Evolutionary conservation across 1,140 invertebrate genomes (phyloP).

Genomic region (Brachionus sp.): DNA sequence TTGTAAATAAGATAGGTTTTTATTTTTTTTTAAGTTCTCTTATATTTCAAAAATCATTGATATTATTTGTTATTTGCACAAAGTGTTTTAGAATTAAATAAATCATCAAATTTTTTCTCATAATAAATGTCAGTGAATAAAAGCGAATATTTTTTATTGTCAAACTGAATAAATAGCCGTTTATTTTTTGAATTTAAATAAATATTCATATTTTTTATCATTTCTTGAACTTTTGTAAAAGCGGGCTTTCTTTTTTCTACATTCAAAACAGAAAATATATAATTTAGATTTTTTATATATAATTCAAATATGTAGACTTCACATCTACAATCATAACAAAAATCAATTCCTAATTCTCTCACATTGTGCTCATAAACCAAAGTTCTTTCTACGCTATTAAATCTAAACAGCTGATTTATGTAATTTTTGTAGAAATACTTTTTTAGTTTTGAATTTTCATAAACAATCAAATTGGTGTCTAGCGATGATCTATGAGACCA

Average conservation of each 20-base stretch:
- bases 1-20: too few species aligned
- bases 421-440: not conserved
- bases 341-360: not conserved
- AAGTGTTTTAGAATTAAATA: not conserved
- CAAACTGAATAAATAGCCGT: not conserved
- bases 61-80: not conserved
- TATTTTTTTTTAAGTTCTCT: not conserved
- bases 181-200: not conserved
- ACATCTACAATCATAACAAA: conserved; percentile 7
- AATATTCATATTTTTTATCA: not conserved
- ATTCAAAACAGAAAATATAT: not conserved
- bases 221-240: not conserved
- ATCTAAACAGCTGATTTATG: not conserved
- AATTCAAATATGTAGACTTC: conserved; percentile 6
- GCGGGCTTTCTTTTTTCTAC: not conserved
- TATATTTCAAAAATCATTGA: not conserved
- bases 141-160: not conserved
- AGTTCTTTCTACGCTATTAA: not conserved
- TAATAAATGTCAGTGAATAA: not conserved
- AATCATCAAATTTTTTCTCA: conserved; percentile 1
- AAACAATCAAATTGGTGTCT: not conserved
- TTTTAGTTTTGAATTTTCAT: not conserved
- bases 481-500: conserved; percentile 4
- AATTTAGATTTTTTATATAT: not conserved
- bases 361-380: not conserved